These are phyloP conservation scores for Pseudomyrmex dendroicus DNA, from an alignment of 1,140 invertebrate species.

Conservation along the genomic window DNA sequence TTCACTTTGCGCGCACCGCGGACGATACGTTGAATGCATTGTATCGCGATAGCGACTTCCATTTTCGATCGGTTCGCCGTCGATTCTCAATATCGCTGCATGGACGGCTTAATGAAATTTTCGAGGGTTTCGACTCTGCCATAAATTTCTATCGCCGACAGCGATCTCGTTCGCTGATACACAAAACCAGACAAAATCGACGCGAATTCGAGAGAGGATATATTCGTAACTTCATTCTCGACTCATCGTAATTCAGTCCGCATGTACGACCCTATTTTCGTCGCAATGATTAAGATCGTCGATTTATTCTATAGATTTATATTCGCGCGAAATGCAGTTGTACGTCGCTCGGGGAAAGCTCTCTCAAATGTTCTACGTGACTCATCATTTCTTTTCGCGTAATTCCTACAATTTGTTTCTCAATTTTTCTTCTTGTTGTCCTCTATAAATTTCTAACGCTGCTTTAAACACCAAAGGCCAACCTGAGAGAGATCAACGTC, in stretches of 20 bases:
- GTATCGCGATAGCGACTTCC: slow-evolving; percentile 53
- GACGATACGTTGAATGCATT: slow-evolving; percentile 3
- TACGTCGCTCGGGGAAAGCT: slow-evolving; percentile 36
- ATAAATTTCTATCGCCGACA: slow-evolving; percentile 66
- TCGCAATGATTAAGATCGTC: slow-evolving; percentile 58
- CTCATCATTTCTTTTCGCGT: slow-evolving; percentile 7
- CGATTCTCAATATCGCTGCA: slow-evolving; percentile 59
- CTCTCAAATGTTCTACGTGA: slow-evolving; percentile 34
- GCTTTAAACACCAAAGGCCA: neutral
- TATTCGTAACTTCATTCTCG: slow-evolving; percentile 40
- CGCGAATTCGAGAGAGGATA: slow-evolving; percentile 20
- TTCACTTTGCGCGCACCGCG: neutral
- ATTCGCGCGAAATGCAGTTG: slow-evolving; percentile 37
- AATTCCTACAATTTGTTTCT: slow-evolving; percentile 31
- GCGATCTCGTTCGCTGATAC: slow-evolving; percentile 62
- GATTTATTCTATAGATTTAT: slow-evolving; percentile 60
- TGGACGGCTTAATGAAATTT: slow-evolving; percentile 72
- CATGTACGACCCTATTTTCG: slow-evolving; percentile 47
- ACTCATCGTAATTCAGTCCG: slow-evolving; percentile 52
- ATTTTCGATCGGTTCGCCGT: slow-evolving; percentile 56
- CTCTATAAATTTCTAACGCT: neutral
- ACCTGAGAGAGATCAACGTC: neutral
- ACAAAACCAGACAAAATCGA: slow-evolving; percentile 48
- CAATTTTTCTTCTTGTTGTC: slow-evolving; percentile 2
- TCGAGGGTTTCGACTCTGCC: slow-evolving; percentile 62